A percentile compares a stretch with the other conserved stretches of the same genome.
phyloP scores from a whole-genome alignment of 2,888 invertebrate genomes.

The Auanema sp. region DNA sequence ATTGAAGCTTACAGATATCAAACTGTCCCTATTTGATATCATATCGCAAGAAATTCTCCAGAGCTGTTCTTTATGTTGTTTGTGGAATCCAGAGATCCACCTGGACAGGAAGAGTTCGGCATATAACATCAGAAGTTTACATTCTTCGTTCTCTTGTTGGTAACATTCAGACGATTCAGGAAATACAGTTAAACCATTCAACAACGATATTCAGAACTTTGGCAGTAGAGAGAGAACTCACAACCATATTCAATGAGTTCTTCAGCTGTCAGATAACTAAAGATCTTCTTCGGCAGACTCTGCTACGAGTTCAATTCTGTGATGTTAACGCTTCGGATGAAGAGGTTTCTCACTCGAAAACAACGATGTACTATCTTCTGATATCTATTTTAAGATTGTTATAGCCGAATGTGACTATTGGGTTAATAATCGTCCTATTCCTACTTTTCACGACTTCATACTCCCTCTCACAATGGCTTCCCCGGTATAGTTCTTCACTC shows the following conservation, averaged over 20 bases:
- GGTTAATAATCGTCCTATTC: constrained; percentile 27
- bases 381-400: constrained; percentile 22
- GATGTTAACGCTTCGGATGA: constrained; percentile 32
- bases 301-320: constrained; percentile 39
- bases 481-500: constrained; percentile 19
- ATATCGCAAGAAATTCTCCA: constrained; percentile 11
- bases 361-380: not conserved
- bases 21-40: constrained; percentile 6
- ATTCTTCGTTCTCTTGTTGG: not conserved
- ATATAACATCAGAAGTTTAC: constrained; percentile 10
- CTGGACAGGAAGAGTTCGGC: constrained; percentile 33
- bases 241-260: constrained; percentile 41
- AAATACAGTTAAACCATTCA: constrained; percentile 22
- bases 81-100: constrained; percentile 32
- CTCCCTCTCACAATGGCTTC: constrained; percentile 26
- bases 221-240: constrained; percentile 24
- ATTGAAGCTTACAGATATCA: not conserved
- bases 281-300: constrained; percentile 28
- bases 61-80: constrained; percentile 33
- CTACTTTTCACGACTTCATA: constrained; percentile 31
- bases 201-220: constrained; percentile 32
- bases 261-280: constrained; percentile 27
- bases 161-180: constrained; percentile 19
- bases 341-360: constrained; percentile 17
- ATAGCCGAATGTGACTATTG: constrained; percentile 39